Conservation (phyloP, 2,888 invertebrate species). For the Drosophila silvestris region DNA sequence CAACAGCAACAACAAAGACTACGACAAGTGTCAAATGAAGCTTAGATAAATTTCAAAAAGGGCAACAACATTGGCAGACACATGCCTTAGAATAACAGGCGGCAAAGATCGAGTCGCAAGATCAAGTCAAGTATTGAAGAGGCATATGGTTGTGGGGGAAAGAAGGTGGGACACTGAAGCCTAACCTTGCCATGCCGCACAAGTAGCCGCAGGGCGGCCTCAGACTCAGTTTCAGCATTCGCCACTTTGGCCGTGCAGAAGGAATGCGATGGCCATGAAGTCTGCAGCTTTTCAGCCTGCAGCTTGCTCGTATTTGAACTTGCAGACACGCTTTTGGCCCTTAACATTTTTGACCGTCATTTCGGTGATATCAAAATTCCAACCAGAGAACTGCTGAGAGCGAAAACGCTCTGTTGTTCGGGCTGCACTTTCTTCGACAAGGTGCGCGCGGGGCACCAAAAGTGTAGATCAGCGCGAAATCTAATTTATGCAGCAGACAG, state of each 20-base stretch:
- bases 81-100: slow-evolving; percentile 37
- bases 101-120: slow-evolving; percentile 17
- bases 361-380: slow-evolving; percentile 78
- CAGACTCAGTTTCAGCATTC: slow-evolving; percentile 28
- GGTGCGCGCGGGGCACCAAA: slow-evolving; percentile 57
- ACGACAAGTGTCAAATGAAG: slow-evolving; percentile 77
- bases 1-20: slow-evolving; percentile 47
- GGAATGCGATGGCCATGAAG: slow-evolving; percentile 60
- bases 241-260: slow-evolving; percentile 51
- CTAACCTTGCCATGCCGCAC: slow-evolving; percentile 74
- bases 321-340: slow-evolving; percentile 83
- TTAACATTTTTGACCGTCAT: slow-evolving; percentile 81
- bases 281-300: not conserved
- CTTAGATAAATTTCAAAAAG: slow-evolving; percentile 80
- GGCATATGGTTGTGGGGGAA: slow-evolving; percentile 8
- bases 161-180: slow-evolving; percentile 41
- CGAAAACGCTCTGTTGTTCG: slow-evolving; percentile 60
- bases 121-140: slow-evolving; percentile 17
- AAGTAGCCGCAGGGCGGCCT: slow-evolving; percentile 70
- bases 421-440: slow-evolving; percentile 71
- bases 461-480: slow-evolving; percentile 76
- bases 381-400: slow-evolving; percentile 43
- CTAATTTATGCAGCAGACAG: slow-evolving; percentile 74
- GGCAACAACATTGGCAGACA: slow-evolving; percentile 63
- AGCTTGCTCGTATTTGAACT: slow-evolving; percentile 76